Conservation (phyloP, 2,113 vertebrate species). For the Indicator indicator region DNA sequence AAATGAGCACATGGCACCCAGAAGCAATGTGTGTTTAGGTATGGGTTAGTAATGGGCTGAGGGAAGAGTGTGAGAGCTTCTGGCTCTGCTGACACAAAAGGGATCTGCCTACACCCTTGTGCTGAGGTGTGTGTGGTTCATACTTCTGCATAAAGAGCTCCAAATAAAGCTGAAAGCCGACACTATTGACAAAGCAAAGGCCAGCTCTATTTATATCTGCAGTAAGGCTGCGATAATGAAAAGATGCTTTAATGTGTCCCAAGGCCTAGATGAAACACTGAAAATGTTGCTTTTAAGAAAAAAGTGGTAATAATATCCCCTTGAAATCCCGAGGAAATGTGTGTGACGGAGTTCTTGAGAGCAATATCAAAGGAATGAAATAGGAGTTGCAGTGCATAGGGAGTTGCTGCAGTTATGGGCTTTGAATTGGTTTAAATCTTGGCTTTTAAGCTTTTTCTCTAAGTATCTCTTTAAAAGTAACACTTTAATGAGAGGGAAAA, state of each 20-base stretch:
- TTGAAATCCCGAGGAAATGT: constrained; percentile 16
- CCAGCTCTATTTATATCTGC: constrained; percentile 47
- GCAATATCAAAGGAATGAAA: constrained; percentile 54
- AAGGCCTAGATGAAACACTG: constrained; percentile 53
- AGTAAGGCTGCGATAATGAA: constrained; percentile 11
- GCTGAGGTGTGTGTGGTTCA: background rate
- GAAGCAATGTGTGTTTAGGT: background rate
- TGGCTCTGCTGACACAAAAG: background rate
- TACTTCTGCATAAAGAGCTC: background rate
- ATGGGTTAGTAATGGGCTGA: accelerated
- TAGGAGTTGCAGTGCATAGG: constrained; percentile 24
- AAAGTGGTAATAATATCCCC: constrained; percentile 44
- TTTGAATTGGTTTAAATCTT: constrained; percentile 58
- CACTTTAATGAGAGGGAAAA: constrained; percentile 45
- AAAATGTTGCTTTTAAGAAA: constrained; percentile 60
- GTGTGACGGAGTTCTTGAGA: constrained; percentile 42
- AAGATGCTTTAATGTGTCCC: constrained; percentile 33
- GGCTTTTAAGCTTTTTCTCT: constrained; percentile 36
- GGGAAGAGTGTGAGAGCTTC: background rate
- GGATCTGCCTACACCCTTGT: background rate
- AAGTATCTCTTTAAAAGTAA: constrained; percentile 39
- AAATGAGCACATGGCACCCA: background rate
- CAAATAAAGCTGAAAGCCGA: background rate
- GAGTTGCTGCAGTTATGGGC: constrained; percentile 17
- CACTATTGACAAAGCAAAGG: constrained; percentile 18